Evolutionary conservation across 2,797 vertebrate genomes (phyloP).

Genomic region (Acrocephalus scirpaceus): DNA sequence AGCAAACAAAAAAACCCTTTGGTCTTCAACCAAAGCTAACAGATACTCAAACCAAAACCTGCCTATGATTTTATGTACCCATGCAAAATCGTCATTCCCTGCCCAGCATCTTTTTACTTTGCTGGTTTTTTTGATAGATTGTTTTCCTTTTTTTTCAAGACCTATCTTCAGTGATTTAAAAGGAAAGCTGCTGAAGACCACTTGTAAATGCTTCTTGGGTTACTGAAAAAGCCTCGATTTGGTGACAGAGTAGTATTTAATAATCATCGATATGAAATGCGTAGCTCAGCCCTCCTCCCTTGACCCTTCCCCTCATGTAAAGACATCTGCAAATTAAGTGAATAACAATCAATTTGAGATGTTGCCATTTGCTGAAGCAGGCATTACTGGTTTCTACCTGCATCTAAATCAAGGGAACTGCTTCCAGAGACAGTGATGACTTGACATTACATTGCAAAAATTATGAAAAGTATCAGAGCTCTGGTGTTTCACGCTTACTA

Average conservation of each 20-base stretch:
- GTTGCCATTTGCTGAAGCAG: constrained; percentile 1
- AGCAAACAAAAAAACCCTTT: too few relatives aligned
- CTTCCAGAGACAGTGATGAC: neutral
- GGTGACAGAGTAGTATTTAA: constrained; percentile 28
- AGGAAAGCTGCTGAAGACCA: neutral
- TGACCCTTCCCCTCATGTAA: constrained; percentile 42
- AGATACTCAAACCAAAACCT: neutral
- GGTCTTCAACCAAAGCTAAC: neutral
- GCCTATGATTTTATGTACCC: neutral
- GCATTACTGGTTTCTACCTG: neutral
- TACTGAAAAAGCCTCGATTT: neutral
- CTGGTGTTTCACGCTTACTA: neutral
- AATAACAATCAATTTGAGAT: constrained; percentile 38
- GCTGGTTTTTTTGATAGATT: neutral
- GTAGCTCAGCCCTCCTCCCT: neutral
- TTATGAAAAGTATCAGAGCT: neutral
- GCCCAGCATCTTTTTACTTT: neutral
- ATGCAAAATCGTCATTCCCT: neutral
- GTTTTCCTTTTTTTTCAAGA: neutral
- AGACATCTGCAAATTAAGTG: constrained; percentile 47
- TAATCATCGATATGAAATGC: neutral
- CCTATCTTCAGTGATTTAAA: neutral
- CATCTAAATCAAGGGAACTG: neutral
- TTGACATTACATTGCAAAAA: neutral
- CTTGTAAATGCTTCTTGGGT: neutral